These are phyloP conservation scores for Junonia oenone DNA, from an alignment of 2,888 invertebrate genomes.

Conservation along the genomic window DNA sequence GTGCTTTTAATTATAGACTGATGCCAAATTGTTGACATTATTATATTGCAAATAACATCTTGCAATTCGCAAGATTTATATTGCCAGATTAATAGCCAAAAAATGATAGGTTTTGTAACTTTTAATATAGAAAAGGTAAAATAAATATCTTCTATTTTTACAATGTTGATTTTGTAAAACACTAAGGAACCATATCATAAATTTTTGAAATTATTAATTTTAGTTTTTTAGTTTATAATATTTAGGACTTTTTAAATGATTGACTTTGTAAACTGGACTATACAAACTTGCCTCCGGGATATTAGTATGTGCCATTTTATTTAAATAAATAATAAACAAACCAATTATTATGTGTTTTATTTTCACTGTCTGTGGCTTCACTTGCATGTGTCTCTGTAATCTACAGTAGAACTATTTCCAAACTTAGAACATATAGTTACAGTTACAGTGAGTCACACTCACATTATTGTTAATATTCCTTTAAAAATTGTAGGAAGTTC, in stretches of 20 bases:
- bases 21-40: too few relatives aligned
- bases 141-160: background rate
- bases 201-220: background rate
- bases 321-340: background rate
- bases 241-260: too few relatives aligned
- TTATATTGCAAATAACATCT: background rate
- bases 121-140: background rate
- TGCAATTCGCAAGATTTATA: background rate
- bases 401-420: too few relatives aligned
- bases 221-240: background rate
- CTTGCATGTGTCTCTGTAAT: too few relatives aligned
- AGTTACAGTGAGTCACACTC: too few relatives aligned
- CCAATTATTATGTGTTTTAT: too few relatives aligned
- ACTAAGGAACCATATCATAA: background rate
- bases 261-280: background rate
- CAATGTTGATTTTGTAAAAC: background rate
- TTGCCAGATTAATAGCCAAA: background rate
- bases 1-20: too few relatives aligned
- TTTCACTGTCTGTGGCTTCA: too few relatives aligned
- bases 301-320: background rate
- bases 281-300: background rate
- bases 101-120: background rate
- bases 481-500: too few relatives aligned
- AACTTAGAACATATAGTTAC: too few relatives aligned
- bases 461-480: too few relatives aligned